These are phyloP conservation scores for Colaptes auratus DNA, from an alignment of 2,113 vertebrate species.

Conservation along the genomic window DNA sequence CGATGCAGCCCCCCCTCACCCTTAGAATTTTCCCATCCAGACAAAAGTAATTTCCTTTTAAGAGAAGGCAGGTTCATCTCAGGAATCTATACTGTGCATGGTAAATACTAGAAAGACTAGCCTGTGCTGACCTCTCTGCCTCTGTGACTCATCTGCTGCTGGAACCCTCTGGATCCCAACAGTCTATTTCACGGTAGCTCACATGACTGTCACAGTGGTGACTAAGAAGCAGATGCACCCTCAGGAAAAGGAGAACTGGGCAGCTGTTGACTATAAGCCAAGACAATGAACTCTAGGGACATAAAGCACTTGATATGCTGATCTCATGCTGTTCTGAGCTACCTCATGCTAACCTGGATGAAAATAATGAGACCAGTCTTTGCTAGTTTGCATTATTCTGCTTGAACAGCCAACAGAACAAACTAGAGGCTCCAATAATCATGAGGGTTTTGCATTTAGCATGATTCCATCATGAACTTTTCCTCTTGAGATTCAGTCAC, in stretches of 20 bases:
- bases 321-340: background rate
- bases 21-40: background rate
- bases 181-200: background rate
- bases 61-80: background rate
- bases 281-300: background rate
- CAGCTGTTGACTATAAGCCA: background rate
- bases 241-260: background rate
- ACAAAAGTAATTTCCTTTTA: background rate
- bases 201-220: background rate
- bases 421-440: background rate
- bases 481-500: background rate
- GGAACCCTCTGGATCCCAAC: background rate
- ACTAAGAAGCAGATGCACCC: constrained; percentile 33
- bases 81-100: background rate
- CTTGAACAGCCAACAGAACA: background rate
- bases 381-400: background rate
- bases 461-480: background rate
- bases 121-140: background rate
- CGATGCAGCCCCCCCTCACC: background rate
- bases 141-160: constrained; percentile 25
- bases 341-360: background rate
- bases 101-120: background rate
- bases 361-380: background rate
- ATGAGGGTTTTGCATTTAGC: background rate
- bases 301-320: background rate